Evolutionary conservation across 2,797 vertebrate species (phyloP).

Genomic region (Coluber constrictor): DNA sequence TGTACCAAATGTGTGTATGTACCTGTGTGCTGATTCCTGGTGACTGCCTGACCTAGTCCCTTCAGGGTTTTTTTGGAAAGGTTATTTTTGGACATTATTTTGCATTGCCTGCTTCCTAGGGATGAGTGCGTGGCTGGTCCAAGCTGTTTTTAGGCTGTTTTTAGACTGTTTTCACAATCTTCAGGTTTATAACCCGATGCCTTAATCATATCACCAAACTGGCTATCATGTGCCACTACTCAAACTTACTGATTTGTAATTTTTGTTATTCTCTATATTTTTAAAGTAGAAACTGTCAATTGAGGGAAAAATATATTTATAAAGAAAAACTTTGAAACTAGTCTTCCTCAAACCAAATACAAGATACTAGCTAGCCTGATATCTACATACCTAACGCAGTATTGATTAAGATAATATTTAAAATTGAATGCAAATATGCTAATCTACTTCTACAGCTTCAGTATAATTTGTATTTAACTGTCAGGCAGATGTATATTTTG

Average conservation of each 20-base stretch:
- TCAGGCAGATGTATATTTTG: not conserved
- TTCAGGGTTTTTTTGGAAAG: not conserved
- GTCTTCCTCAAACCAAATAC: not conserved
- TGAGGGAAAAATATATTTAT: not conserved
- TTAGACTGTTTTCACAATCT: not conserved
- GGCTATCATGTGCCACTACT: not conserved
- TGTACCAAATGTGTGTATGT: not conserved
- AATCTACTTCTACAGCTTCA: not conserved
- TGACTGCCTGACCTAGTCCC: not conserved
- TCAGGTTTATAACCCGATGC: not conserved
- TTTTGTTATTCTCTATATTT: accelerated
- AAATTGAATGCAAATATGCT: not conserved
- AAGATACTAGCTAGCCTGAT: not conserved
- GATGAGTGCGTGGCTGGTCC: not conserved
- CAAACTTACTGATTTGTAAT: not conserved
- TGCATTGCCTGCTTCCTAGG: not conserved
- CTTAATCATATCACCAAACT: not conserved
- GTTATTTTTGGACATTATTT: not conserved
- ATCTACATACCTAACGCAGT: not conserved
- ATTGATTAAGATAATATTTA: not conserved
- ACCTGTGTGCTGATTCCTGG: not conserved
- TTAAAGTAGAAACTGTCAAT: accelerated
- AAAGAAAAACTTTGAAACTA: not conserved
- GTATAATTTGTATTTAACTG: not conserved
- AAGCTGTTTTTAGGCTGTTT: not conserved